Base-by-base conservation (phyloP, 2,113 vertebrate genomes). In the Nothoprocta perdicaria region DNA sequence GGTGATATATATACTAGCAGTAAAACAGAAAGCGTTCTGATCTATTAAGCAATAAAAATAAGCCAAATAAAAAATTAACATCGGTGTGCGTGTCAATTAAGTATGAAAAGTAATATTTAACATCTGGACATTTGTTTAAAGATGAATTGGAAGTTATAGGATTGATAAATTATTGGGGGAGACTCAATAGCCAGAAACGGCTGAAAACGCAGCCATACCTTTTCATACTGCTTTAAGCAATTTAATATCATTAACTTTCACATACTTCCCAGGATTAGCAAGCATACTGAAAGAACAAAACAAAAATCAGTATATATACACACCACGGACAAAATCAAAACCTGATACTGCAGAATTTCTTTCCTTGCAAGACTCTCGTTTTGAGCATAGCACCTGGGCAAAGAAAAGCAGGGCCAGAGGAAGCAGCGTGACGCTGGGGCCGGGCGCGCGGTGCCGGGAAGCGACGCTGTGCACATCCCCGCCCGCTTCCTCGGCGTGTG, bases 151-250 rank as follows among this genome's bases (percentile, higher is more conserved):
- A 65, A 71, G 31, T 46, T 55, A 74, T 14, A 1, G 1, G 33
- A 67, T 12, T 55, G 31, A 80, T 9, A 73, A 88, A 35, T 12
- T 2, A 83, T 45, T 84, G 66, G 60, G 27, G 11, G 52, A 75
- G 69, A 73, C 1, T 1, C 0, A 1, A 35, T 5, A n/a, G 67
- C 67, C 0, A 0, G 45, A 38, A 38, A 38, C 8, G 35, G n/a
- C 52, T 31, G 71, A n/a, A 79, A 40, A n/a, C 9, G 0, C 10
- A 68, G 63, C 35, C 2, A 55, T 61, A 41, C 27, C 31, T 60
- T 75, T 81, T 53, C 27, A 26, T 19, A 46, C 10, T 65, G 27
- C 68, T 88, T 63, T 72, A 78, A 84, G 63, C 17, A 62, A 80
- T 17, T 78, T 41, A 73, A 60, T 53, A 62, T 18, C 29, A 63